Percentiles rank a stretch among this genome's conserved stretches.
phyloP scores from a whole-genome alignment of 2,888 invertebrate genomes.

The Dyspetes luteomarginatus region DNA sequence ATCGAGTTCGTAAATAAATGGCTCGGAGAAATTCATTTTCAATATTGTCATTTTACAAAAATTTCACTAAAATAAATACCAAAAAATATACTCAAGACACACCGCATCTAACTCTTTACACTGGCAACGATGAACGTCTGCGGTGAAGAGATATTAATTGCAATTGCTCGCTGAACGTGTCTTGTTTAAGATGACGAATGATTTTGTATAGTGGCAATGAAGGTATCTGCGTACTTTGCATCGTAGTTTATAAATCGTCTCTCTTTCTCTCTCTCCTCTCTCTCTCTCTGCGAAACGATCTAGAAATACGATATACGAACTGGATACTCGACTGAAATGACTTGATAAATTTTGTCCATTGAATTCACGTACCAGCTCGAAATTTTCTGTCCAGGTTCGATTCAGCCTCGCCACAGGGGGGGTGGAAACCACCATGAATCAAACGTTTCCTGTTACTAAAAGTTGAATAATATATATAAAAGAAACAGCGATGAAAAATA shows the following conservation, averaged over 20 bases:
- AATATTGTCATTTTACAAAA: too few species aligned
- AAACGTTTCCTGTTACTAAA: constrained; percentile 1
- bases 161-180: constrained; percentile 67
- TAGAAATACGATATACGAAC: constrained; percentile 69
- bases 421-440: constrained; percentile 6
- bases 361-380: constrained; percentile 25
- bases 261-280: constrained; percentile 21
- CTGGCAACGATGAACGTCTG: constrained; percentile 55
- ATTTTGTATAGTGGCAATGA: too few species aligned
- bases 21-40: too few species aligned
- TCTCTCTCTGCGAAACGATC: constrained; percentile 54
- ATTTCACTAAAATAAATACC: too few species aligned
- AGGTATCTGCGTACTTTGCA: background rate
- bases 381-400: constrained; percentile 1
- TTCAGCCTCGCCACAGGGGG: background rate
- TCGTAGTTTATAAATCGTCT: constrained; percentile 19
- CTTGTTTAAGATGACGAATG: constrained; percentile 80
- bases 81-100: too few species aligned
- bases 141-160: constrained; percentile 78
- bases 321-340: constrained; percentile 24
- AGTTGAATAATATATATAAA: background rate
- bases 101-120: too few species aligned
- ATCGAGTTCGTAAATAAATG: too few species aligned
- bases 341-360: constrained; percentile 28
- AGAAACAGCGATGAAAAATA: constrained; percentile 5